Conservation (phyloP, 37 sponge, comb jelly and placozoan species). For the Ianthella basta region DNA sequence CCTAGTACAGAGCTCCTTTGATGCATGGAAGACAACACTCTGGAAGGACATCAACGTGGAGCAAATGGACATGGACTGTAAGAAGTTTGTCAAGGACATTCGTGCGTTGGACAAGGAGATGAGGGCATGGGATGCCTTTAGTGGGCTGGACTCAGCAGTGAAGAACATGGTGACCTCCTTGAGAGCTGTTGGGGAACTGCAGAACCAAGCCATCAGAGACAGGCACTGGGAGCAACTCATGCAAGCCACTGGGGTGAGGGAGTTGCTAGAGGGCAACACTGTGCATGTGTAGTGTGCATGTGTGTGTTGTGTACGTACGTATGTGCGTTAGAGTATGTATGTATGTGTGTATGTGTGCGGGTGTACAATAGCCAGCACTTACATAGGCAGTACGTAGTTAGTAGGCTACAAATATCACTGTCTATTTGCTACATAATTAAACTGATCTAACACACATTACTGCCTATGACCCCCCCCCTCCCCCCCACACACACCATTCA, state of each 20-base stretch:
- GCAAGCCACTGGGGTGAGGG: conserved; percentile 92
- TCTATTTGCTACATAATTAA: too few species aligned
- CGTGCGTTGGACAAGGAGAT: conserved; percentile 95
- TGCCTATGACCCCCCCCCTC: too few species aligned
- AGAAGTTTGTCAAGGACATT: conserved; percentile 98
- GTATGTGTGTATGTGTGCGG: background rate
- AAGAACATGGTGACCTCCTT: conserved; percentile 99
- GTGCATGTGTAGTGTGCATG: background rate
- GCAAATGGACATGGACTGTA: conserved; percentile 95
- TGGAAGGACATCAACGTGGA: conserved; percentile 98
- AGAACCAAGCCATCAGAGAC: conserved; percentile 98
- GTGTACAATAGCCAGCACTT: background rate
- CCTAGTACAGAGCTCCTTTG: conserved; percentile 91
- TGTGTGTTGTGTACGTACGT: conserved; percentile 32
- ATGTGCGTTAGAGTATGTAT: background rate
- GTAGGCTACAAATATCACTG: too few species aligned
- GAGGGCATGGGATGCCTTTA: conserved; percentile 97
- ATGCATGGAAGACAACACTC: conserved; percentile 94
- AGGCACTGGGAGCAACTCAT: conserved; percentile 99
- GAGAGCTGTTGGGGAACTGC: conserved; percentile 95
- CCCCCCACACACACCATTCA: too few species aligned
- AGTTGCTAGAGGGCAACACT: background rate
- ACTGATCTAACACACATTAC: too few species aligned
- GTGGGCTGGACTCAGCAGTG: conserved; percentile 91
- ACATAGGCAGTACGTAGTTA: background rate